phyloP scores from a whole-genome alignment of 2,888 invertebrate genomes.

The Clanis bilineata region DNA sequence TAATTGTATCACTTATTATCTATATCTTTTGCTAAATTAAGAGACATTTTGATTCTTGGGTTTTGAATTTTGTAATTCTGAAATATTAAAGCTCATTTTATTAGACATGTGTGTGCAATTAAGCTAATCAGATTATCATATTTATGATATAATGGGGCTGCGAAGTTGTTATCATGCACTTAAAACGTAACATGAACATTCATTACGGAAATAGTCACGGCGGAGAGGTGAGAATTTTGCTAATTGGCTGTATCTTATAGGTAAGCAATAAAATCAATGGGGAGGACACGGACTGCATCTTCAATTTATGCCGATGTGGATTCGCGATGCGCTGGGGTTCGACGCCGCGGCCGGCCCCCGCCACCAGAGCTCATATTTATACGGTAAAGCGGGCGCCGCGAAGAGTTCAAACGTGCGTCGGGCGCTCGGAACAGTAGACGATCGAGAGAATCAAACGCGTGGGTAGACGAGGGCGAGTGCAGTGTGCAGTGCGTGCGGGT shows the following conservation, averaged over 20 bases:
- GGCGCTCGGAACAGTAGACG: slow-evolving; percentile 80
- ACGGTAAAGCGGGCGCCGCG: slow-evolving; percentile 76
- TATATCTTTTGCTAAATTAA: too few species aligned
- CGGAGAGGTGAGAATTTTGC: slow-evolving; percentile 66
- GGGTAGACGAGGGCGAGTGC: slow-evolving; percentile 79
- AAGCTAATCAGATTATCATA: slow-evolving; percentile 24
- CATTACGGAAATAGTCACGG: slow-evolving; percentile 63
- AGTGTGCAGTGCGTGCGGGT: slow-evolving; percentile 81
- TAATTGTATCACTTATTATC: too few species aligned
- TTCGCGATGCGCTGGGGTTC: slow-evolving; percentile 75
- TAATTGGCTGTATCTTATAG: slow-evolving; percentile 76
- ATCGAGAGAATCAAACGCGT: slow-evolving; percentile 76
- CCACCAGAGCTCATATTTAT: slow-evolving; percentile 81
- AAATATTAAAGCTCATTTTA: too few species aligned
- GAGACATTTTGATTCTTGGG: too few species aligned
- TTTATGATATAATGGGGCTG: slow-evolving; percentile 37
- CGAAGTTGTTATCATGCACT: slow-evolving; percentile 44
- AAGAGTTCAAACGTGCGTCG: slow-evolving; percentile 81
- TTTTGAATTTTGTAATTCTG: too few species aligned
- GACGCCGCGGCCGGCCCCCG: slow-evolving; percentile 74
- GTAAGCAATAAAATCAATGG: slow-evolving; percentile 78
- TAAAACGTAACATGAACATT: slow-evolving; percentile 54
- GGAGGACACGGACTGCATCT: slow-evolving; percentile 78
- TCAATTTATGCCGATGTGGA: slow-evolving; percentile 77
- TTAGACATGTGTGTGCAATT: not conserved